Conservation (phyloP, 1,140 invertebrate genomes). For the Leptinotarsa undecemlineata region DNA sequence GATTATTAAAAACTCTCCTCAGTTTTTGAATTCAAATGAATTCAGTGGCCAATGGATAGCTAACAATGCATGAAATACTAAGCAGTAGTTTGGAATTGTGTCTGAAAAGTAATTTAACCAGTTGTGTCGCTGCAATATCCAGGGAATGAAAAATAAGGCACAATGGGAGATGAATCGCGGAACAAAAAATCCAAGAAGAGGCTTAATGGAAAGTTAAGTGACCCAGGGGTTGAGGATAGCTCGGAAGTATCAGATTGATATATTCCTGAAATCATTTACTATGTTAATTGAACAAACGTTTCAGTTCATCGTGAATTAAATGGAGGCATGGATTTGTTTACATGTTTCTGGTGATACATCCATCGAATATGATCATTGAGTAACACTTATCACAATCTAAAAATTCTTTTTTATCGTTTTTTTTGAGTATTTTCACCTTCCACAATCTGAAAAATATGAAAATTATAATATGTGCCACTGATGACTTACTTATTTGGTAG, state of each 20-base stretch:
- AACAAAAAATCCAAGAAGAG: not conserved
- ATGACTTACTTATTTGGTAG: too few relatives aligned
- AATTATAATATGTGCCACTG: too few relatives aligned
- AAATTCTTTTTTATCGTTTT: too few relatives aligned
- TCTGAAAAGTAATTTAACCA: slow-evolving; percentile 6
- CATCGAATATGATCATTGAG: too few relatives aligned
- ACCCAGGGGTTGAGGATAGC: not conserved
- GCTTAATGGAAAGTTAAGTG: not conserved
- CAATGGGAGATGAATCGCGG: not conserved
- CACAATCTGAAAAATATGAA: too few relatives aligned
- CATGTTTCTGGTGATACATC: too few relatives aligned
- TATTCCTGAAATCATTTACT: not conserved
- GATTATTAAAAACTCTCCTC: not conserved
- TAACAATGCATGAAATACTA: not conserved
- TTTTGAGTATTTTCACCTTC: too few relatives aligned
- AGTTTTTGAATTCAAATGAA: not conserved
- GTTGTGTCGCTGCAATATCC: not conserved
- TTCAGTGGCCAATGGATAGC: not conserved
- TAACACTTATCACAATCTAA: too few relatives aligned
- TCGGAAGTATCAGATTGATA: not conserved
- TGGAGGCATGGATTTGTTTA: too few relatives aligned
- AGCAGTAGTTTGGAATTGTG: slow-evolving; percentile 1
- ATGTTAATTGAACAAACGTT: too few relatives aligned
- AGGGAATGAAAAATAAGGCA: not conserved
- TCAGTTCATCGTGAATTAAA: too few relatives aligned